A percentile compares a stretch with the other conserved stretches of the same genome.
Evolutionary conservation across 2,113 vertebrate species (phyloP).

Genomic region (Scalopus aquaticus): DNA sequence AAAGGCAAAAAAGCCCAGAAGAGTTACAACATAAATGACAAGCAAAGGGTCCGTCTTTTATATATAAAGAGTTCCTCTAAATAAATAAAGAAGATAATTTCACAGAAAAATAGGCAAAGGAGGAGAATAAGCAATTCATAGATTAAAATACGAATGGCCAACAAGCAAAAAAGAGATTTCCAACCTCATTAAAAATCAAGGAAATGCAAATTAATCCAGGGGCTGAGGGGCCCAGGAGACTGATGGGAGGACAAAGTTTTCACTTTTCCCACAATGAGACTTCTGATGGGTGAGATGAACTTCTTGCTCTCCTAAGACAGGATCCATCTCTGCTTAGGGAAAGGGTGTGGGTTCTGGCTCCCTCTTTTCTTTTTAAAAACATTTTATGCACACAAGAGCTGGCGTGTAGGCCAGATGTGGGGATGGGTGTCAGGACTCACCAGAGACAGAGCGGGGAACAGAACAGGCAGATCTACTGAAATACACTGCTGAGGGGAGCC

Average conservation of each 20-base stretch:
- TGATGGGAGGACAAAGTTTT: background rate
- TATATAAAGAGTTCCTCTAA: conserved; percentile 3
- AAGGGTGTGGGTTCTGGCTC: background rate
- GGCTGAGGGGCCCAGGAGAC: background rate
- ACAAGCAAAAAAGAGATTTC: background rate
- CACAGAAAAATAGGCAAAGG: conserved; percentile 23
- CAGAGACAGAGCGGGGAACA: no score
- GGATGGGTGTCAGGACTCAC: no score
- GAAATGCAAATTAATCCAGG: background rate
- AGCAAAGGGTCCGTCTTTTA: background rate
- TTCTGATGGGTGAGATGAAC: background rate
- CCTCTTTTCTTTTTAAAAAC: background rate
- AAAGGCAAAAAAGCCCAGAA: background rate
- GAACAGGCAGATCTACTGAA: no score
- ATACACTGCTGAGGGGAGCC: no score
- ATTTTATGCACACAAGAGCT: no score
- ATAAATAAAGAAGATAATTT: background rate
- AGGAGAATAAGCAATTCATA: background rate
- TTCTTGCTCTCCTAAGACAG: background rate
- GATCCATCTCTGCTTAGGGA: conserved; percentile 33
- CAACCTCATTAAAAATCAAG: background rate
- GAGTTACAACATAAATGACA: background rate
- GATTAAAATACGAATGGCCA: background rate
- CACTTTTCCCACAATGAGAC: background rate
- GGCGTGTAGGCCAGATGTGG: no score